Conservation (phyloP, 2,888 invertebrate species). For the Sphecodes monilicornis region DNA sequence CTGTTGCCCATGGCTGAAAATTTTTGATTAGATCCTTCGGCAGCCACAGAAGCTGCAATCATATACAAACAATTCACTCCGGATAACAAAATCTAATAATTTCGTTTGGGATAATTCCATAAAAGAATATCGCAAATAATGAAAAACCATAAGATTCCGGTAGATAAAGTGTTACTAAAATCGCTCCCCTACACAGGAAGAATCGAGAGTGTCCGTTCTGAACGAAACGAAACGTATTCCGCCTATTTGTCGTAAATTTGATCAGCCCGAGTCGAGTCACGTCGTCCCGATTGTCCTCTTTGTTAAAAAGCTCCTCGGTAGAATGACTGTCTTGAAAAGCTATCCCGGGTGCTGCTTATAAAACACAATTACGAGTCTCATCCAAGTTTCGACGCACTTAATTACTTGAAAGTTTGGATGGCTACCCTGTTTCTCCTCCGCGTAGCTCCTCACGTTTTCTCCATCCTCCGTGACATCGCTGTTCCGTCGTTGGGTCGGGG, state of each 20-base stretch:
- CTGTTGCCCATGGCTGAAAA: no score
- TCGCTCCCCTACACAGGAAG: neutral
- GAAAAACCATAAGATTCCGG: no score
- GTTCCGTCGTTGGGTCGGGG: slow-evolving; percentile 37
- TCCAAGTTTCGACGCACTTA: slow-evolving; percentile 80
- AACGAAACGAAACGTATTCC: neutral
- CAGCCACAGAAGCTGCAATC: no score
- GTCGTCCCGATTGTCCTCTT: slow-evolving; percentile 41
- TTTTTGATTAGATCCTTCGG: no score
- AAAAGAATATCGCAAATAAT: no score
- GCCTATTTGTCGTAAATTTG: slow-evolving; percentile 9
- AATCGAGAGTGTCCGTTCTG: neutral
- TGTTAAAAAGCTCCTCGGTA: slow-evolving; percentile 38
- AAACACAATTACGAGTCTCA: slow-evolving; percentile 80
- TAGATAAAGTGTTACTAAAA: no score
- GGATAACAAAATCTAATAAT: no score
- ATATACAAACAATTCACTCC: no score
- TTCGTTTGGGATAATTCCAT: no score
- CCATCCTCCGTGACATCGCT: slow-evolving; percentile 54
- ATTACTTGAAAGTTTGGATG: slow-evolving; percentile 77
- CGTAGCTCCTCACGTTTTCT: slow-evolving; percentile 23
- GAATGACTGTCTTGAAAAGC: slow-evolving; percentile 60
- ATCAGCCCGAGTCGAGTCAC: slow-evolving; percentile 30
- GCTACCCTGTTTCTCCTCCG: slow-evolving; percentile 41
- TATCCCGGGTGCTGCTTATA: slow-evolving; percentile 67